Conservation (phyloP, 2,797 vertebrate species). For the Pempheris klunzingeri region DNA sequence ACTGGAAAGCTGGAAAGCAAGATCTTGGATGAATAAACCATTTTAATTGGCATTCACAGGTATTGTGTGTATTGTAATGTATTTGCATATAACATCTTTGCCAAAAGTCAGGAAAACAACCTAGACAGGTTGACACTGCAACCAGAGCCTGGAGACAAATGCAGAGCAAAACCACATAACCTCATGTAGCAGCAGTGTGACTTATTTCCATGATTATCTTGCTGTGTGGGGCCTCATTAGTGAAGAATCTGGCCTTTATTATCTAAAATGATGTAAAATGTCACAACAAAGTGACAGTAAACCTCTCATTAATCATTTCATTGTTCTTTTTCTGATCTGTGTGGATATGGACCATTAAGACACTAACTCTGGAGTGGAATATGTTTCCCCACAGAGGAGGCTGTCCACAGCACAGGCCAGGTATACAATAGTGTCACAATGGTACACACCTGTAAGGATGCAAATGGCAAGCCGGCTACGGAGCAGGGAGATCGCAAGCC, state of each 20-base stretch:
- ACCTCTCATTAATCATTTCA: constrained; percentile 31
- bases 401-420: no score
- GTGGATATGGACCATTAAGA: constrained; percentile 39
- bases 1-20: background rate
- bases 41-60: background rate
- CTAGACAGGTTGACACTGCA: background rate
- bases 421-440: no score
- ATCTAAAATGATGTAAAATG: constrained; percentile 25
- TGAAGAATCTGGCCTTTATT: constrained; percentile 16
- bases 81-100: background rate
- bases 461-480: no score
- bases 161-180: background rate
- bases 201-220: constrained; percentile 4
- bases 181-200: background rate
- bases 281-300: constrained; percentile 23
- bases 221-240: constrained; percentile 14
- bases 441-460: no score
- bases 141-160: background rate
- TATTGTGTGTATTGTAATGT: background rate
- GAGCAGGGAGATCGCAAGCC: no score
- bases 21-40: background rate
- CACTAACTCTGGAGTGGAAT: background rate
- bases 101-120: background rate
- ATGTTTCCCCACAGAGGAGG: background rate
- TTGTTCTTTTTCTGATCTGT: constrained; percentile 13